Evolutionary conservation across 2,888 invertebrate species (phyloP).

Genomic region (Andrena haemorrhoa): DNA sequence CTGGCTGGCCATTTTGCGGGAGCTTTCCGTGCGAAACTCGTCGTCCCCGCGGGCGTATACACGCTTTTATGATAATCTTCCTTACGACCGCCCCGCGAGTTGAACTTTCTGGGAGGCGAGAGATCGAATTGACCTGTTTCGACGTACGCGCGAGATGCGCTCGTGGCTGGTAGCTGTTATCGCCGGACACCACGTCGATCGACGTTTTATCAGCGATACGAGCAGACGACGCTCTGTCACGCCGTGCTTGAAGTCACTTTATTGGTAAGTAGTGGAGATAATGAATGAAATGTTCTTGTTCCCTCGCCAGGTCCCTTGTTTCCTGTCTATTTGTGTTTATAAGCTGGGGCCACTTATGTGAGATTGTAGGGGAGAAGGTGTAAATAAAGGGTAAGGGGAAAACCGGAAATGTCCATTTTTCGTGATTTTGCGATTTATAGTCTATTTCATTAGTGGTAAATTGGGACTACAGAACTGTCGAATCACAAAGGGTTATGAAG

Average conservation of each 20-base stretch:
- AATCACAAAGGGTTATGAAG: no score
- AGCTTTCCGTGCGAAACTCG: conserved; percentile 31
- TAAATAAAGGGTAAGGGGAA: no score
- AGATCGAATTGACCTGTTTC: conserved; percentile 24
- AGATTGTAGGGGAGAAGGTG: no score
- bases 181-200: conserved; percentile 1
- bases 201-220: conserved; percentile 22
- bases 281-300: background rate
- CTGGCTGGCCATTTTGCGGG: conserved; percentile 39
- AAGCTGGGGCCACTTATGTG: background rate
- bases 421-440: no score
- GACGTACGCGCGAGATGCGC: background rate
- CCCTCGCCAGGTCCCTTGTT: background rate
- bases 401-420: no score
- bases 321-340: background rate
- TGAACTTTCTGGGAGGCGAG: conserved; percentile 3
- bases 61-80: conserved; percentile 48
- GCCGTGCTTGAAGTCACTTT: background rate
- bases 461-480: no score
- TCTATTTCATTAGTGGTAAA: no score
- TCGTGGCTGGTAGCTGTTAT: conserved; percentile 15
- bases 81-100: conserved; percentile 3
- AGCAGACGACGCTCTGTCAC: background rate
- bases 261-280: background rate
- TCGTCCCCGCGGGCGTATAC: conserved; percentile 14